A percentile compares a stretch with the other conserved stretches of the same genome.
These are phyloP conservation scores for Luehdorfia chinensis DNA, from an alignment of 1,140 invertebrate species.

Conservation along the genomic window DNA sequence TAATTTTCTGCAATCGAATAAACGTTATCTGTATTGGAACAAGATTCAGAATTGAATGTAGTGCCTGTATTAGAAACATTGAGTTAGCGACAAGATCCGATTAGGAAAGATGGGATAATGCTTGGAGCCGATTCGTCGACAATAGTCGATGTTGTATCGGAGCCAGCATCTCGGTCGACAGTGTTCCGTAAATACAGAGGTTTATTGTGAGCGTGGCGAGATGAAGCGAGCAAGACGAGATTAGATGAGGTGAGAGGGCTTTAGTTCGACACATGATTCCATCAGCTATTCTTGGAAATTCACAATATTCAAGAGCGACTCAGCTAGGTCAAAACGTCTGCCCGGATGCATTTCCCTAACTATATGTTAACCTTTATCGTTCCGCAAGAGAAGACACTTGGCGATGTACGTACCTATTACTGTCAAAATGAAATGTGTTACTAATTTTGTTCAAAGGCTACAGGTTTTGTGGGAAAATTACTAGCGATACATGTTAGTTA, in stretches of 20 bases:
- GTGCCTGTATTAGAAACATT: conserved; percentile 1
- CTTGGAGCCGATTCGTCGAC: conserved; percentile 41
- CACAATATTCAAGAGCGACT: not conserved
- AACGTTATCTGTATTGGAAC: conserved; percentile 3
- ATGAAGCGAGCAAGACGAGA: conserved; percentile 25
- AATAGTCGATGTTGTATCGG: conserved; percentile 43
- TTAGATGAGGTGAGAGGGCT: conserved; percentile 28
- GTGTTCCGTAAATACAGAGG: conserved; percentile 47
- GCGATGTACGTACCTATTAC: too few relatives aligned
- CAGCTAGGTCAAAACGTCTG: conserved; percentile 1
- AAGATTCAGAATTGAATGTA: conserved; percentile 16
- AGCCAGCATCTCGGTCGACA: conserved; percentile 36
- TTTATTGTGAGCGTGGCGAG: conserved; percentile 34
- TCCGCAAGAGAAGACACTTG: too few relatives aligned
- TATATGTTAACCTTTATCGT: too few relatives aligned
- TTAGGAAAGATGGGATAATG: conserved; percentile 60
- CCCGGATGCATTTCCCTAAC: conserved; percentile 21
- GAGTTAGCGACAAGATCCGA: conserved; percentile 48
- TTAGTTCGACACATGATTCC: conserved; percentile 20
- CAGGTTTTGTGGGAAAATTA: too few relatives aligned
- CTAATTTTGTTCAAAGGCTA: too few relatives aligned
- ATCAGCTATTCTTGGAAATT: conserved; percentile 25
- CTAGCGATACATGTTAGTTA: too few relatives aligned
- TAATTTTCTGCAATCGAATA: not conserved
- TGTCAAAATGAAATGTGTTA: too few relatives aligned